Percentiles rank a stretch among this genome's conserved stretches.
These are phyloP conservation scores for Drosophila neoperkinsi DNA, from an alignment of 2,888 invertebrate genomes.

Conservation along the genomic window DNA sequence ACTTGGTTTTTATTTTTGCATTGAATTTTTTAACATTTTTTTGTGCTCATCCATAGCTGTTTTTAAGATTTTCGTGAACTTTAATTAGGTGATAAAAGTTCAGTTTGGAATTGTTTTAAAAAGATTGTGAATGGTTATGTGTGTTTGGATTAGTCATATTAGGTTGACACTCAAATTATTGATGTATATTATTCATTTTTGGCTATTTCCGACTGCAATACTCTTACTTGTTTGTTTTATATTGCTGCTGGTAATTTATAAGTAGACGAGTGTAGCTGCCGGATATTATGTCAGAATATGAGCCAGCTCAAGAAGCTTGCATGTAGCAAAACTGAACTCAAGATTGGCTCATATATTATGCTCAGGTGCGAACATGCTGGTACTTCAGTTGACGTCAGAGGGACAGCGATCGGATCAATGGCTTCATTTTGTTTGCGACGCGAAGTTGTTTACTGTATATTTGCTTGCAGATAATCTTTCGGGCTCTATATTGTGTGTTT, in stretches of 20 bases:
- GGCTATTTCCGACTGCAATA: neutral
- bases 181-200: slow-evolving; percentile 1
- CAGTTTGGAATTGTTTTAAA: slow-evolving; percentile 12
- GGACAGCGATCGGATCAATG: slow-evolving; percentile 9
- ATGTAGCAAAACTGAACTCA: neutral
- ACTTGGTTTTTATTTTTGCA: slow-evolving; percentile 8
- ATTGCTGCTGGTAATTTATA: slow-evolving; percentile 14
- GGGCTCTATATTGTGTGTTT: slow-evolving; percentile 26
- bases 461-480: slow-evolving; percentile 35
- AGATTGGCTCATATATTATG: slow-evolving; percentile 14
- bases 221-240: neutral
- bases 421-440: slow-evolving; percentile 37
- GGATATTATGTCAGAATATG: slow-evolving; percentile 48
- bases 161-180: neutral
- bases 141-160: slow-evolving; percentile 14
- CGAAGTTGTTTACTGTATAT: slow-evolving; percentile 29
- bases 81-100: slow-evolving; percentile 49
- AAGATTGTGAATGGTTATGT: slow-evolving; percentile 11
- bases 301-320: slow-evolving; percentile 16
- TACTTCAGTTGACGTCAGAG: slow-evolving; percentile 40
- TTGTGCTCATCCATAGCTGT: slow-evolving; percentile 28
- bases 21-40: slow-evolving; percentile 1
- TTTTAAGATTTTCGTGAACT: slow-evolving; percentile 15
- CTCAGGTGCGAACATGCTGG: slow-evolving; percentile 43
- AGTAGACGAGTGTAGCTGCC: slow-evolving; percentile 24